Evolutionary conservation across 2,113 vertebrate genomes (phyloP), one percentile per base, ranked within the genome.

Genomic region (Tamias sibiricus): DNA sequence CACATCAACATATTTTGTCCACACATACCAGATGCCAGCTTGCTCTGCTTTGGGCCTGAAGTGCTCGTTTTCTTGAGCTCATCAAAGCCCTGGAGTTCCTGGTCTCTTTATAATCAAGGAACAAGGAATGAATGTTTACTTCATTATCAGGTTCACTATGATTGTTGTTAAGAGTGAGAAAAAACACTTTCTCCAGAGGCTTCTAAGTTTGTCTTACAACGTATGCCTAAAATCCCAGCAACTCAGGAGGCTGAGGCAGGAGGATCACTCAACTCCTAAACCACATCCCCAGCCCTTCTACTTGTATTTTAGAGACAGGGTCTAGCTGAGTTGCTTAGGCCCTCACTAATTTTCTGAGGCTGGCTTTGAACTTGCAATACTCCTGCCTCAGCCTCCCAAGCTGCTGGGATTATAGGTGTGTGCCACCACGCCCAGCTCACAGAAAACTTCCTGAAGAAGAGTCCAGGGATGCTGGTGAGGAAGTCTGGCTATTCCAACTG

Each of bases 1-100:
- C 1, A n/a, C 7, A 2, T 22, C 20, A 57, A 14, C 35, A 10
- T 1, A 7, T 8, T 26, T 0, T 2, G 30, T 17, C 30, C 54
- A 17, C 24, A 0, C 2, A 20, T 8, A 37, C 68, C 74, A 19
- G 0, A 64, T 0, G 13, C 62, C 47, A 64, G 3, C 8, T 13
- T 32, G 44, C 79, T 82, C 90, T 17, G 40, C 57, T 42, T 35
- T 17, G 42, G 59, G 66, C 8, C 42, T 2, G 54, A 40, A 49
- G 57, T 11, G 11, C 16, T 26, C 1, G 24, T 37, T 66, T 80
- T 42, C 66, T 44, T 30, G 72, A 59, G 64, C 12, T 87, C 40
- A 47, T 17, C n/a, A n/a, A 54, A n/a, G 17, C 59, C 59, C 37
- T 62, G 22, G 81, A 26, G 9, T 42, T 22, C n/a, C 32, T 69